Base-by-base conservation (phyloP, 2,113 vertebrate genomes). In the Centropristis striata region DNA sequence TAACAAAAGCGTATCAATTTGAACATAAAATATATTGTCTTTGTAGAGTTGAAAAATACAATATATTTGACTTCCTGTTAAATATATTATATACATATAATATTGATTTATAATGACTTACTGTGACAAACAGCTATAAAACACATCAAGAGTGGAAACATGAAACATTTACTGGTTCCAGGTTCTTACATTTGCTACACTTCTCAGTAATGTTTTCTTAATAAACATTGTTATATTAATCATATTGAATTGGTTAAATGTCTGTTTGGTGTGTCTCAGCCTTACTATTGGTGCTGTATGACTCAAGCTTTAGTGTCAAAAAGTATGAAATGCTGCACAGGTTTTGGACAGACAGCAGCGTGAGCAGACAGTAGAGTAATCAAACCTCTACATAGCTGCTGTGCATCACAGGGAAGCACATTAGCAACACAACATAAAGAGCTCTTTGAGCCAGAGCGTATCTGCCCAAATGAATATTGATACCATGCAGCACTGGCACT, bases 381-480 rank as follows among this genome's bases (percentile, higher is more conserved):
- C 71, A 63, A 44, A 80, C 42, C 57, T 47, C 58, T 16, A 13
- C 39, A 37, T 10, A 18, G 41, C 67, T 4, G 14, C 57, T 75
- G 21, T 59, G 54, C 51, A 82, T 75, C 66, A 59, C 57, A 67
- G 80, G 58, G 68, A 71, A 65, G 51, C 72, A 37, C 66, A 63
- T 83, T 78, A 82, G 53, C 69, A 58, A 58, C 65, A 20, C 44
- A 59, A 78, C 71, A 85, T 78, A 70, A 72, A 76, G 81, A 80
- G 81, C 68, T 49, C 47, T 73, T 50, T 59, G 75, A 86, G 65
- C 39, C 1, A 16, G 70, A 63, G 36, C 46, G 20, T 23, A 79
- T 78, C 73, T 86, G 68, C 54, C n/a, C 37, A 82, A 78, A 88
- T 88, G 50, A 87, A 90, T 88, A 90, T 86, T 88, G 86, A 93